Conservation (phyloP, 2,888 invertebrate species). For the Pasiphila rectangulata region DNA sequence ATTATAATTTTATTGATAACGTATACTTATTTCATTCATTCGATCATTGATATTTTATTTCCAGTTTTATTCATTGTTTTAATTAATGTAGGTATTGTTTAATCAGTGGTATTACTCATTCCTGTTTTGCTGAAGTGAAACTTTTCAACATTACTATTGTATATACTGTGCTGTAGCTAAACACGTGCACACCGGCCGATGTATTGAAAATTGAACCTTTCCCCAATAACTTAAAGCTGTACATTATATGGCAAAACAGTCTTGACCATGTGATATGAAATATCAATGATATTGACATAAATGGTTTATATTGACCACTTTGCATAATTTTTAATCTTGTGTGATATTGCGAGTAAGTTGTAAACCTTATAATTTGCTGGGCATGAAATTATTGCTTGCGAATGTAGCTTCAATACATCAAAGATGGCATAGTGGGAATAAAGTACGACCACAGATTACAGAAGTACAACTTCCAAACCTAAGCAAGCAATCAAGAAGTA, state of each 20-base stretch:
- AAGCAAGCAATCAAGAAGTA: too few relatives aligned
- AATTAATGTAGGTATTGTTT: too few relatives aligned
- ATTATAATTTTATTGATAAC: too few relatives aligned
- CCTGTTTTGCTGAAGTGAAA: slow-evolving; percentile 3
- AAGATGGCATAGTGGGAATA: not conserved
- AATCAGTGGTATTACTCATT: too few relatives aligned
- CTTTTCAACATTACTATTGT: not conserved
- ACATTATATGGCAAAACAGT: slow-evolving; percentile 1
- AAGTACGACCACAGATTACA: too few relatives aligned
- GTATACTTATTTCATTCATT: too few relatives aligned
- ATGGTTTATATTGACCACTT: slow-evolving; percentile 13
- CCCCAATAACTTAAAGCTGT: not conserved
- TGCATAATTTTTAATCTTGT: slow-evolving; percentile 13
- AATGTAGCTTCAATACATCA: not conserved
- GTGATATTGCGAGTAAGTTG: slow-evolving; percentile 4
- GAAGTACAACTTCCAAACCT: too few relatives aligned
- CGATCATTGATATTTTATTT: too few relatives aligned
- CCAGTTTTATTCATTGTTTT: too few relatives aligned
- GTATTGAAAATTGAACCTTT: not conserved
- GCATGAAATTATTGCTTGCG: not conserved
- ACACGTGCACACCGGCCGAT: slow-evolving; percentile 8
- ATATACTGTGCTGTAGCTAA: not conserved
- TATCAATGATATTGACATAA: slow-evolving; percentile 18
- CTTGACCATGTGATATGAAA: slow-evolving; percentile 9
- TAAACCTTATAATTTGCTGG: not conserved